phyloP scores from a whole-genome alignment of 2,797 vertebrate genomes.

The Tiaroga cobitis region DNA sequence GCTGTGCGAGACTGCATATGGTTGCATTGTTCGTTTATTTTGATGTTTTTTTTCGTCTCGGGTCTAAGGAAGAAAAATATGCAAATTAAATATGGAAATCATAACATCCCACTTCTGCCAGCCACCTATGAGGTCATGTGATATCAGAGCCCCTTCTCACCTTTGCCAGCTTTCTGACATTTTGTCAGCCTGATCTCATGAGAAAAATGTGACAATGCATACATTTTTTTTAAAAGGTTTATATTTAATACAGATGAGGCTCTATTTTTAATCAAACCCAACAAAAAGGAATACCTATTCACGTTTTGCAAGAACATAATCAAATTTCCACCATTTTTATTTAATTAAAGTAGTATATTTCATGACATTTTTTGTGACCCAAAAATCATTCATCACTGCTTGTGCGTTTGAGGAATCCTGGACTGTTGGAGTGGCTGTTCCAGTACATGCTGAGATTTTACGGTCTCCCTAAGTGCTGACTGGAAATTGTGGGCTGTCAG shows the following conservation, averaged over 20 bases:
- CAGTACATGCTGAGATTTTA: slow-evolving; percentile 38
- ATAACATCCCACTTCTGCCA: background rate
- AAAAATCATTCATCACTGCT: background rate
- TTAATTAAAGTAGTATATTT: background rate
- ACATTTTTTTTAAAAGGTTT: too few species aligned
- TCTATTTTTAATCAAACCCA: background rate
- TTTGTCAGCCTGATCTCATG: background rate
- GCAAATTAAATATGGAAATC: slow-evolving; percentile 1
- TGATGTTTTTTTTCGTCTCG: background rate
- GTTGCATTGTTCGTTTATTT: background rate
- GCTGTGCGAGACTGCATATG: background rate
- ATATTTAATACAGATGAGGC: background rate
- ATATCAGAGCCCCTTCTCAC: background rate
- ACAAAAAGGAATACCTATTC: background rate
- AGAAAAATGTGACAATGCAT: slow-evolving; percentile 3
- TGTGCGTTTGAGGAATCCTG: slow-evolving; percentile 28
- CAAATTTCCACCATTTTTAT: background rate
- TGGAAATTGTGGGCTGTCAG: slow-evolving; percentile 29
- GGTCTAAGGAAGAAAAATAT: background rate
- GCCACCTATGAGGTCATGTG: slow-evolving; percentile 6
- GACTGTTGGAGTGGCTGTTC: slow-evolving; percentile 19
- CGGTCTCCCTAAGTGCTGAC: slow-evolving; percentile 36
- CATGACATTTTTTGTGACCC: background rate
- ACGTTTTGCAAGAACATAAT: background rate
- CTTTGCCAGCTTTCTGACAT: background rate